A percentile compares a stretch with the other conserved stretches of the same genome.
Evolutionary conservation across 2,888 invertebrate genomes (phyloP).

Genomic region (Mesopsocus fuscifrons): DNA sequence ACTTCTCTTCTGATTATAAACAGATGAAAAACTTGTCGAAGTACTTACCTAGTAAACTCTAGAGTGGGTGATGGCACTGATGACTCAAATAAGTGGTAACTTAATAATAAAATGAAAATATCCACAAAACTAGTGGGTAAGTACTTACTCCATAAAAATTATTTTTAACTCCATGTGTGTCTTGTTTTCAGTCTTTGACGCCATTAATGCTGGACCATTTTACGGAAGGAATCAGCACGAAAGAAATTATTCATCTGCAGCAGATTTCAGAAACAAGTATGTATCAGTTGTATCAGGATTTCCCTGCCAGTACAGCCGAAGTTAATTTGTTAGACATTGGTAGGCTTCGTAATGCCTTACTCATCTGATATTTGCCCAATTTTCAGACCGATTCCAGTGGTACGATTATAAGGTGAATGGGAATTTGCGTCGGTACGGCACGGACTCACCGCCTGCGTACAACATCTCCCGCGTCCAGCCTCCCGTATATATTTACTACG

Average conservation of each 20-base stretch:
- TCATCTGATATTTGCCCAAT: not conserved
- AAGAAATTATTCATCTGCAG: constrained; percentile 1
- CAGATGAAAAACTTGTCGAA: too few relatives aligned
- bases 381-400: not conserved
- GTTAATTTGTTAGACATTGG: too few relatives aligned
- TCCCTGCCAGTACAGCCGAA: too few relatives aligned
- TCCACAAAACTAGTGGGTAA: too few relatives aligned
- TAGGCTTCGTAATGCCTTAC: not conserved
- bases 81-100: too few relatives aligned
- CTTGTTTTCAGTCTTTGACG: not conserved
- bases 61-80: too few relatives aligned
- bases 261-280: constrained; percentile 4
- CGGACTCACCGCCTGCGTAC: not conserved
- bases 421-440: not conserved
- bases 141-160: too few relatives aligned
- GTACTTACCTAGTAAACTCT: too few relatives aligned
- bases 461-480: not conserved
- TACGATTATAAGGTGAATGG: not conserved
- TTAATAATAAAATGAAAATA: too few relatives aligned
- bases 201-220: not conserved
- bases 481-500: constrained; percentile 3
- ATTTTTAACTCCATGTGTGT: too few relatives aligned
- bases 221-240: not conserved
- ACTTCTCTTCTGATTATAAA: too few relatives aligned
- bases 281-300: too few relatives aligned